Conservation (phyloP, 2,888 invertebrate genomes). For the Euzetes globulus region DNA sequence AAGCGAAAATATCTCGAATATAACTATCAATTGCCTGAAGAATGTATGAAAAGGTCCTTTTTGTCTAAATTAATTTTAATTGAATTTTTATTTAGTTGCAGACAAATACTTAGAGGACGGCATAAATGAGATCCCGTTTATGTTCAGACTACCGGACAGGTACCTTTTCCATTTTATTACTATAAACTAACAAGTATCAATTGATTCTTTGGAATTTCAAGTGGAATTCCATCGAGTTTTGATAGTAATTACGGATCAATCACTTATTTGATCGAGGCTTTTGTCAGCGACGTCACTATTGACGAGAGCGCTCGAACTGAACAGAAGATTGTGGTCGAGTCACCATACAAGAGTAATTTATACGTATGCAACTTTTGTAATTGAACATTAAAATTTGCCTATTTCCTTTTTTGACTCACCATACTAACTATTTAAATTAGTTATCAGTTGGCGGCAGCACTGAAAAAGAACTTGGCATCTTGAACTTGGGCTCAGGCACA, state of each 20-base stretch:
- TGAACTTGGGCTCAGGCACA: slow-evolving; percentile 23
- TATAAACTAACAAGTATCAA: too few relatives aligned
- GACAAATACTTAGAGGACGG: slow-evolving; percentile 4
- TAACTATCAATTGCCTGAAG: neutral
- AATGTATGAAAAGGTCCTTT: neutral
- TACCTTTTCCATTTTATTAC: too few relatives aligned
- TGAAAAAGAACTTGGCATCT: slow-evolving; percentile 29
- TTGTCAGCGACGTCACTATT: neutral
- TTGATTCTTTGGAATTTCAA: neutral
- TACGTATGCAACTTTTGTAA: too few relatives aligned
- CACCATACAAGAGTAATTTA: slow-evolving; percentile 18
- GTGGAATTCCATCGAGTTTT: slow-evolving; percentile 29
- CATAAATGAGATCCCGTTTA: slow-evolving; percentile 32
- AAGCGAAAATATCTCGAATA: slow-evolving; percentile 24
- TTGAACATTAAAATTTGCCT: too few relatives aligned
- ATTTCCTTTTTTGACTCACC: too few relatives aligned
- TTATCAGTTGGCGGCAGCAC: slow-evolving; percentile 31
- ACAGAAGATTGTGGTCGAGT: slow-evolving; percentile 20
- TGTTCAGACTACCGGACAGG: slow-evolving; percentile 31
- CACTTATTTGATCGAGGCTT: slow-evolving; percentile 21
- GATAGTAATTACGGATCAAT: slow-evolving; percentile 29
- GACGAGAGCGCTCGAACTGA: neutral
- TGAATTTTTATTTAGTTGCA: neutral
- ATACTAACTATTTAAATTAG: too few relatives aligned
- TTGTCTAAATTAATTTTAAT: neutral